Base-by-base conservation (phyloP, 1,140 invertebrate genomes). In the Whitmania pigra region DNA sequence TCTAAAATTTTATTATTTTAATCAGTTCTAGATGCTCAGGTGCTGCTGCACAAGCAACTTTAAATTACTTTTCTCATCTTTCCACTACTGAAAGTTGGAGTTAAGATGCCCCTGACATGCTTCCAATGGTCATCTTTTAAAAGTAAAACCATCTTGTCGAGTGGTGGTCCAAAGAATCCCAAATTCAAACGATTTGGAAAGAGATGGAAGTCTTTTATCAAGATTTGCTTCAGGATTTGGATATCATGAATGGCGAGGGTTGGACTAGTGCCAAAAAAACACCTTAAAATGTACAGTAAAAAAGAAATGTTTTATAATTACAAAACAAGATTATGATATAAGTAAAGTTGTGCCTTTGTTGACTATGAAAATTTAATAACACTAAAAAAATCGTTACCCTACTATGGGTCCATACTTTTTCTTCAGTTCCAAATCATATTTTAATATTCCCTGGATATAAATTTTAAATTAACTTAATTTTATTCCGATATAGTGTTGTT, bases 101-200 rank as follows among this genome's bases (percentile, higher is more conserved):
- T 73, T 7, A 77, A 40, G 40, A 77, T 75, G 17, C 69, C 71
- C 54, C 78, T 71, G 57, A 79, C 77, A 49, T 77, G 73, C 68
- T 78, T 78, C 78, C 78, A 79, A 57, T 76, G 72, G 5, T 79
- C 77, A 68, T 74, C 75, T 60, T 71, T 73, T 6, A 77, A 31
- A 49, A 49, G 13, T 49, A 49, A 7, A 17, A 49, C 43, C 43
- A 49, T 49, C 43, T 49, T 49, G 43, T 49, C 9, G 0, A 49
- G 5, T 49, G 43, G 43, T 49, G 43, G 9, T 49, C 43, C 43
- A 49, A 49, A 17, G 43, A 49, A 49, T 49, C 43, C 43, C 43
- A 49, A 49, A 49, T 49, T 0, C 88, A 76, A 40, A 66, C 76
- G 49, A 55, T 77, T 76, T 15, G 73, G 53, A 53, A 77, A 77